Base-by-base conservation (phyloP, 2,797 vertebrate genomes). In the Sebastes oblongus region DNA sequence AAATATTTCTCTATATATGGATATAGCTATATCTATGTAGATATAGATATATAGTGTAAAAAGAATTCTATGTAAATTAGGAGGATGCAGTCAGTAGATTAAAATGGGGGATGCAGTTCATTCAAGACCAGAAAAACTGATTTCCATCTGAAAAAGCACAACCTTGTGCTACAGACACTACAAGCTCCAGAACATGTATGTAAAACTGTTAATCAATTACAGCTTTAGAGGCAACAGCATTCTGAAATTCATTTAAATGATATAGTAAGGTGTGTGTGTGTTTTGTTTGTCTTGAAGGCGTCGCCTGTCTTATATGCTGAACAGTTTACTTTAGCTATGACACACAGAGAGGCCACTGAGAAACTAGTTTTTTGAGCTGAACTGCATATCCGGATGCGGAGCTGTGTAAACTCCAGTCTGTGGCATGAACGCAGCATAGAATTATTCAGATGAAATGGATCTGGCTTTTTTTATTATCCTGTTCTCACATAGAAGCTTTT, bases 231-330 rank as follows among this genome's bases (percentile, higher is more conserved):
- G 25, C 5, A 10, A 65, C 25, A 36, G n/a, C 62, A 42, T 50
- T 27, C 8, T 22, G 1, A 29, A 62, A 56, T 32, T 16, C 0
- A 36, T 20, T 68, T 8, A 20, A 64, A 27, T 25, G 2, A 2
- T 30, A 14, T 10, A 34, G 8, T 58, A 24, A 6, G 8, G 61
- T 11, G 8, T 81, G 9, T 81, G 9, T 55, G 4, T 55, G 4
- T 7, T 36, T 78, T 70, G 58, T 88, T 80, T 86, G 76, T 71
- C 20, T 78, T 72, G 39, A 69, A 75, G 81, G 85, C 61, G 20
- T 66, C 11, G 59, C 50, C 70, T 30, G 24, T 50, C 60, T 59
- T 50, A 68, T 4, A 50, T 56, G 13, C 55, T 76, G 8, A 75
- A 16, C n/a, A 50, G 71, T 87, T 84, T 84, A 62, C 68, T 77